These are phyloP conservation scores for Anodontia alba DNA, from an alignment of 2,888 invertebrate genomes.

Conservation along the genomic window DNA sequence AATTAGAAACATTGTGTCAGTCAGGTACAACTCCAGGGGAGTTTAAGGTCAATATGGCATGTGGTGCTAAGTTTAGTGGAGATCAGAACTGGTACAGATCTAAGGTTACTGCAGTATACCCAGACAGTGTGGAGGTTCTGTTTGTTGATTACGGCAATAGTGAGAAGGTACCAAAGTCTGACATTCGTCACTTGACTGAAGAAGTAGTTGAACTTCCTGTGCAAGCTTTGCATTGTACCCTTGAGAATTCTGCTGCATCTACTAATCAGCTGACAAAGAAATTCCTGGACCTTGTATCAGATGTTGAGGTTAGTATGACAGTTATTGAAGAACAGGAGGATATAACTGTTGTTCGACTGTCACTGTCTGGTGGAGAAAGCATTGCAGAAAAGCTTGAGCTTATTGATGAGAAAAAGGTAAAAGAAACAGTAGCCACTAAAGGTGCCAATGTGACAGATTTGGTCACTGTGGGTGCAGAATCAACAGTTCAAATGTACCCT, in stretches of 20 bases:
- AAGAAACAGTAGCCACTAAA: too few species aligned
- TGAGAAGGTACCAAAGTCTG: conserved; percentile 62
- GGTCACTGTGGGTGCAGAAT: neutral
- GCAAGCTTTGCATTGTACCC: conserved; percentile 75
- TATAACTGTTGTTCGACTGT: conserved; percentile 38
- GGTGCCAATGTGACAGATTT: neutral
- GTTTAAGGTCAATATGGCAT: conserved; percentile 59
- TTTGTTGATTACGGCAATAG: conserved; percentile 83
- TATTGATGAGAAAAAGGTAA: conserved; percentile 2
- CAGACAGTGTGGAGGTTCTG: conserved; percentile 70
- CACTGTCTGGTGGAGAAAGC: conserved; percentile 31
- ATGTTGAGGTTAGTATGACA: conserved; percentile 46
- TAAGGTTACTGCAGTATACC: conserved; percentile 55
- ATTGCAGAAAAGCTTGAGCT: conserved; percentile 51
- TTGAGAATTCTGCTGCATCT: conserved; percentile 47
- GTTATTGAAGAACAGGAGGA: conserved; percentile 40
- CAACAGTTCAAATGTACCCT: neutral
- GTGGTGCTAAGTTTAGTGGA: conserved; percentile 75
- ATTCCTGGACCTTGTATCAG: conserved; percentile 55
- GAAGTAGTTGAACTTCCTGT: conserved; percentile 68
- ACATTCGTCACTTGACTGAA: conserved; percentile 66
- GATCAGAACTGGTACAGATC: conserved; percentile 82
- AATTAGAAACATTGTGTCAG: conserved; percentile 62
- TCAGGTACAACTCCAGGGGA: conserved; percentile 32
- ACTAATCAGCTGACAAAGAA: conserved; percentile 51